Percentiles rank a stretch among this genome's conserved stretches.
Evolutionary conservation across 2,797 vertebrate species (phyloP).

Genomic region (Jordanella pulchra): DNA sequence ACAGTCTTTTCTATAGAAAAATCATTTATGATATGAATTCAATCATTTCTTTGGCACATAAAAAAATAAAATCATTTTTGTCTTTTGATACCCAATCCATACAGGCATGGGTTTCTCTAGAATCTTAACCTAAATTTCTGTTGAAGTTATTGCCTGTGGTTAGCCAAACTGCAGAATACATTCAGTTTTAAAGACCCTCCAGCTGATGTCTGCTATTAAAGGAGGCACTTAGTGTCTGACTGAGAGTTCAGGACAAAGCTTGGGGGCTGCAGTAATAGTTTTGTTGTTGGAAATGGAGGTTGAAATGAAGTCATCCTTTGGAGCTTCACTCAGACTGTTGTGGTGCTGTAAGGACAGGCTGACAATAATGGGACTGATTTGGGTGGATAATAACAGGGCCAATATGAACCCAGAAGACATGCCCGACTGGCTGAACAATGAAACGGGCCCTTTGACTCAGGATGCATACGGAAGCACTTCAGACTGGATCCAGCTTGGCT

Average conservation of each 20-base stretch:
- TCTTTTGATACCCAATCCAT: constrained; percentile 15
- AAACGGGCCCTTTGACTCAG: constrained; percentile 59
- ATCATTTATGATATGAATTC: not conserved
- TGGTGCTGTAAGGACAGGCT: constrained; percentile 30
- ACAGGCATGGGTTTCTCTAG: constrained; percentile 39
- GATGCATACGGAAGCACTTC: constrained; percentile 77
- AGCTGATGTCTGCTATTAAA: constrained; percentile 60
- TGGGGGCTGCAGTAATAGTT: constrained; percentile 55
- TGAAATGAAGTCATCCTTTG: constrained; percentile 63
- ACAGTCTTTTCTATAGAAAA: not conserved
- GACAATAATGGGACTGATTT: constrained; percentile 67
- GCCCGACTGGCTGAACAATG: constrained; percentile 52
- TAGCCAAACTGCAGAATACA: constrained; percentile 29
- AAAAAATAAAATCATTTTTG: constrained; percentile 1
- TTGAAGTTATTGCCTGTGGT: constrained; percentile 56
- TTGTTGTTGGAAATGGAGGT: constrained; percentile 57
- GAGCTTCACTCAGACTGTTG: constrained; percentile 58
- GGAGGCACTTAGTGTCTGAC: constrained; percentile 46
- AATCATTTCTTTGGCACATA: constrained; percentile 25
- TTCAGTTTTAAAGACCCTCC: constrained; percentile 59
- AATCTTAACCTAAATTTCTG: constrained; percentile 37
- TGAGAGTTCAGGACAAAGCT: constrained; percentile 59
- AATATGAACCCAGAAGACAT: constrained; percentile 63
- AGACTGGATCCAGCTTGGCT: constrained; percentile 67
- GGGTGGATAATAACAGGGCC: constrained; percentile 62